Conservation (phyloP, 2,113 vertebrate species). For the Poicephalus meyeri region DNA sequence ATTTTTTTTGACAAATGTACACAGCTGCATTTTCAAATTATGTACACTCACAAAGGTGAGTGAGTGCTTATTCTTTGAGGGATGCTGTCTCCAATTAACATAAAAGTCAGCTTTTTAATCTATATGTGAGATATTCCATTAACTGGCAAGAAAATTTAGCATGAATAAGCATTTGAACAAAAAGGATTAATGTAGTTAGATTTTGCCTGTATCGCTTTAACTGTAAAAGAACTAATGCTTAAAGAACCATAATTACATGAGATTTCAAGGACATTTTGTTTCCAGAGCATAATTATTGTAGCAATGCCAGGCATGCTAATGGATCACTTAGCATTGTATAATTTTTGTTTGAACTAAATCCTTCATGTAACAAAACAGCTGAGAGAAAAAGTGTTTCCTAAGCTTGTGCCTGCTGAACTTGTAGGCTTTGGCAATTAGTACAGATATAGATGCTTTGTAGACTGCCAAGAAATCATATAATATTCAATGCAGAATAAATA, state of each 20-base stretch:
- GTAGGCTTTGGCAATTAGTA: not conserved
- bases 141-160: not conserved
- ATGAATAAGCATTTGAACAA: not conserved
- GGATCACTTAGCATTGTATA: not conserved
- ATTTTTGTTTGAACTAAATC: constrained; percentile 31
- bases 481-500: not conserved
- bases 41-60: not conserved
- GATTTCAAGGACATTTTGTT: constrained; percentile 43
- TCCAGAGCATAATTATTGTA: not conserved
- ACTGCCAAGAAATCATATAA: not conserved
- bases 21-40: not conserved
- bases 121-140: not conserved
- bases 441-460: not conserved
- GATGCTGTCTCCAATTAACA: not conserved
- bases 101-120: not conserved
- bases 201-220: not conserved
- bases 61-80: not conserved
- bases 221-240: not conserved
- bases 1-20: not conserved
- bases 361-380: not conserved
- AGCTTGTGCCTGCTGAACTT: not conserved
- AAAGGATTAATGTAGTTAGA: not conserved
- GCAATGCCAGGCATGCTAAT: not conserved
- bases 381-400: not conserved
- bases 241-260: not conserved